phyloP scores from a whole-genome alignment of 1,140 invertebrate species.

The Macrosteles quadrilineatus region DNA sequence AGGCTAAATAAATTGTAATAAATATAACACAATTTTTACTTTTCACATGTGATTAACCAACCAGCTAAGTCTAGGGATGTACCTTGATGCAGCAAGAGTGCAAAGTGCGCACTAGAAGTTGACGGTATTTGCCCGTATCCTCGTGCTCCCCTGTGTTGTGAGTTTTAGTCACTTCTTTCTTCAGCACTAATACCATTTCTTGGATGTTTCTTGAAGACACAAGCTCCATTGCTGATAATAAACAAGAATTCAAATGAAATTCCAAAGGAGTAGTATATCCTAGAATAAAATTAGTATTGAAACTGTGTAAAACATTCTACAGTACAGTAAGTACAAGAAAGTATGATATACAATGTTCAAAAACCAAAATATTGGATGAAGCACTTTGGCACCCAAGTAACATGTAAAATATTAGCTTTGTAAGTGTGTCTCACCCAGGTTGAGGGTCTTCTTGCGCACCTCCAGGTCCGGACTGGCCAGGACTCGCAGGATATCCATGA shows the following conservation, averaged over 20 bases:
- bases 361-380: too few relatives aligned
- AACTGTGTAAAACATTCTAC: too few relatives aligned
- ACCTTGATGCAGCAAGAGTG: constrained; percentile 93
- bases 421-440: constrained; percentile 63
- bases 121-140: constrained; percentile 93
- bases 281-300: too few relatives aligned
- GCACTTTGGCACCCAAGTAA: too few relatives aligned
- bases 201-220: constrained; percentile 92
- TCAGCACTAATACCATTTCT: constrained; percentile 93
- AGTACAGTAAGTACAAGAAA: too few relatives aligned
- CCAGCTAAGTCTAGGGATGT: constrained; percentile 18
- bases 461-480: constrained; percentile 93
- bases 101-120: constrained; percentile 91
- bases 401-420: too few relatives aligned
- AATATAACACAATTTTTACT: too few relatives aligned
- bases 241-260: constrained; percentile 23
- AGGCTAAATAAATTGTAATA: too few relatives aligned
- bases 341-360: too few relatives aligned
- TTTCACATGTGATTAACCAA: too few relatives aligned
- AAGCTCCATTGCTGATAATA: constrained; percentile 79
- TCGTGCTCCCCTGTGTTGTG: constrained; percentile 88
- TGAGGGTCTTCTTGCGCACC: constrained; percentile 87
- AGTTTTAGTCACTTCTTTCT: constrained; percentile 94
- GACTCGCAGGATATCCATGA: constrained; percentile 98
- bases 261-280: constrained; percentile 34